Evolutionary conservation across 2,888 invertebrate genomes (phyloP).

Genomic region (Xylophagus ater): DNA sequence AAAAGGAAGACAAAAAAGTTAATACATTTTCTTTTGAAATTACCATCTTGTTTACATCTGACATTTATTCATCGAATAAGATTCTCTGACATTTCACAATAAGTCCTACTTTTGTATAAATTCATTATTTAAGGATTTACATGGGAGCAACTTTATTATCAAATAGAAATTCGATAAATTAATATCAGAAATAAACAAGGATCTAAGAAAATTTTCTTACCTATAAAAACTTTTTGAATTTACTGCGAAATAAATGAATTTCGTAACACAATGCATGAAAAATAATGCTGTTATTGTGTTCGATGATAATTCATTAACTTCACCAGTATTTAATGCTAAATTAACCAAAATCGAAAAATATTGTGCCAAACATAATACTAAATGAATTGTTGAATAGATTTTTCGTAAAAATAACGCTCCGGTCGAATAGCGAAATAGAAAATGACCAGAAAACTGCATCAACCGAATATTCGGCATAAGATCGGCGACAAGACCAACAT

Average conservation of each 20-base stretch:
- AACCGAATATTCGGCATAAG: slow-evolving; percentile 71
- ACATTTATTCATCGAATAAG: too few species aligned
- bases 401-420: slow-evolving; percentile 51
- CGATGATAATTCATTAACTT: slow-evolving; percentile 61
- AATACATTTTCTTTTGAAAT: too few species aligned
- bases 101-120: too few species aligned
- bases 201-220: too few species aligned
- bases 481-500: slow-evolving; percentile 65
- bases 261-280: slow-evolving; percentile 66
- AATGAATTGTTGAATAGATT: slow-evolving; percentile 48
- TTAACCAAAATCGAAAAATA: slow-evolving; percentile 53
- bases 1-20: not conserved
- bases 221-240: slow-evolving; percentile 65
- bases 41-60: too few species aligned
- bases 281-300: slow-evolving; percentile 75
- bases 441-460: slow-evolving; percentile 68
- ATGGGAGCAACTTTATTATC: too few species aligned
- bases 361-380: slow-evolving; percentile 51
- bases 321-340: slow-evolving; percentile 58
- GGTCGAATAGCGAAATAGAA: slow-evolving; percentile 64
- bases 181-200: too few species aligned
- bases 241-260: slow-evolving; percentile 59
- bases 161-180: too few species aligned
- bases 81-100: too few species aligned
- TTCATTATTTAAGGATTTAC: too few species aligned